A percentile compares a stretch with the other conserved stretches of the same genome.
phyloP scores from a whole-genome alignment of 2,113 vertebrate species.

The Podiceps cristatus region DNA sequence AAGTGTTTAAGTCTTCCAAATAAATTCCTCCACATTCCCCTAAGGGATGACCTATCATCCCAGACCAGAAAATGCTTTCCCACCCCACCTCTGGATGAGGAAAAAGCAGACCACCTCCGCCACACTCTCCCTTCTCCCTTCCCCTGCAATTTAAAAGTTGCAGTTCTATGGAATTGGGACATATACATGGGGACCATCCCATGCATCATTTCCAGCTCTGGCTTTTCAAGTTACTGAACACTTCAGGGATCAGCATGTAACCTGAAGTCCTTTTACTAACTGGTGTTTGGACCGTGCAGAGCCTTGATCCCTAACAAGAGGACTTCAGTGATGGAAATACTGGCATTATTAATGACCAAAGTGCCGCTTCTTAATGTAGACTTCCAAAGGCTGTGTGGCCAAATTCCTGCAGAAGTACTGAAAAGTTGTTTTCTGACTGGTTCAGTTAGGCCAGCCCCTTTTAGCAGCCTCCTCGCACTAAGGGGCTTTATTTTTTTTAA shows the following conservation, averaged over 20 bases:
- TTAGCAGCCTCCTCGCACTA: constrained; percentile 12
- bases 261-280: not conserved
- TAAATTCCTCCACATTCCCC: constrained; percentile 13
- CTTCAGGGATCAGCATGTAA: not conserved
- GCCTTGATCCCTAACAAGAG: not conserved
- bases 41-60: constrained; percentile 39
- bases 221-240: not conserved
- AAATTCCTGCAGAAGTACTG: not conserved
- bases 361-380: not conserved
- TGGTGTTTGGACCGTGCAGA: not conserved
- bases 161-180: not conserved
- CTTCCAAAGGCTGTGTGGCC: not conserved
- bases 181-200: not conserved
- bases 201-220: not conserved
- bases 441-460: constrained; percentile 12
- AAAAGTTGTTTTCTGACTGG: constrained; percentile 38
- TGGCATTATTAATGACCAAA: not conserved
- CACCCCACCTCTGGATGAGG: not conserved
- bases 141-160: not conserved
- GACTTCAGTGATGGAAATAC: not conserved
- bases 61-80: not conserved
- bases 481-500: not conserved
- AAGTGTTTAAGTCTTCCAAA: constrained; percentile 2
- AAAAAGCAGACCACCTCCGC: not conserved
- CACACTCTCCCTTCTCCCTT: not conserved